Evolutionary conservation across 2,113 vertebrate genomes (phyloP).

Genomic region (Eretmochelys imbricata): DNA sequence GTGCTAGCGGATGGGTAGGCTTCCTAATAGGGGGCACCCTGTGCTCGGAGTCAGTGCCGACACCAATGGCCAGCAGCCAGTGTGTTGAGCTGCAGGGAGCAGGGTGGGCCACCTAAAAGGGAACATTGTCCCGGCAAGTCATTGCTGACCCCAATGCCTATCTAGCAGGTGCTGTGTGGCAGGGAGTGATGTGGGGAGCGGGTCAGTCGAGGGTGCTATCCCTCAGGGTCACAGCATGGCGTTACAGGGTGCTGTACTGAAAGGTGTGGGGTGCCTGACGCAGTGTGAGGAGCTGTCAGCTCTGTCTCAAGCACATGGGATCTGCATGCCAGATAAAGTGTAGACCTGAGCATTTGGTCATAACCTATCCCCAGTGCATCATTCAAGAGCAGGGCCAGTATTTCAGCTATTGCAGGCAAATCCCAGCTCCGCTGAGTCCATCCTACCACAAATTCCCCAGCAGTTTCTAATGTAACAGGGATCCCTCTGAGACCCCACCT

Average conservation of each 20-base stretch:
- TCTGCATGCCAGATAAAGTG: neutral
- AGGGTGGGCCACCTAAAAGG: neutral
- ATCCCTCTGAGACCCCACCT: neutral
- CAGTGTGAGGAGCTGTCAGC: neutral
- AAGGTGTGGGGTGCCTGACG: neutral
- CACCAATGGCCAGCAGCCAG: neutral
- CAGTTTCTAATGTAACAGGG: neutral
- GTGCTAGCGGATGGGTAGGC: too few relatives aligned
- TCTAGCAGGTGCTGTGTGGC: neutral
- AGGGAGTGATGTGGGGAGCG: neutral
- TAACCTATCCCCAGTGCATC: neutral
- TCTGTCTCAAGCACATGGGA: neutral
- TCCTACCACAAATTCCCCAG: neutral
- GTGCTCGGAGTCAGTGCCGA: neutral
- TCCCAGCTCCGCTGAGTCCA: neutral
- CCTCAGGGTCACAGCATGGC: neutral
- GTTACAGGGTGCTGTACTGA: neutral
- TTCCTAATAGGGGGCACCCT: neutral
- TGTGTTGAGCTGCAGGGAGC: neutral
- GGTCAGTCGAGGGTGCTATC: neutral
- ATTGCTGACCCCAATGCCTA: neutral
- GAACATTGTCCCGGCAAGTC: neutral
- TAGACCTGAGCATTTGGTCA: neutral
- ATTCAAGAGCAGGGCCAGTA: neutral
- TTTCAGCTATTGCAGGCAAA: neutral